Percentiles rank a stretch among this genome's conserved stretches.
phyloP scores from a whole-genome alignment of 1,140 invertebrate genomes.

The Drosophila persimilis region DNA sequence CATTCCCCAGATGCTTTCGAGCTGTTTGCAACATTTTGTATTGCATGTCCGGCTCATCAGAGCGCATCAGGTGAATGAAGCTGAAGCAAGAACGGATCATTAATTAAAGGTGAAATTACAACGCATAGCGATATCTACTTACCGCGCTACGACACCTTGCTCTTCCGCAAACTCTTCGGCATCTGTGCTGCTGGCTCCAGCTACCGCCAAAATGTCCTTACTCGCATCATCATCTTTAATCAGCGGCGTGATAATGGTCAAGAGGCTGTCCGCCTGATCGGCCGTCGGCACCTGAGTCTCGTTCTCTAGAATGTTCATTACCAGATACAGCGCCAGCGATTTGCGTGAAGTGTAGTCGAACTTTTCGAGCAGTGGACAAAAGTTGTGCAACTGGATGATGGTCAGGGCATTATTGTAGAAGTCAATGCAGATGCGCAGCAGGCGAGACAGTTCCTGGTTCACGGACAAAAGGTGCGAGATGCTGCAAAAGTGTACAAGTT shows the following conservation, averaged over 20 bases:
- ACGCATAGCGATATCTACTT: neutral
- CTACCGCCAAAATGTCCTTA: conserved; percentile 83
- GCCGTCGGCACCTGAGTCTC: conserved; percentile 94
- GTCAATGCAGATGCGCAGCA: conserved; percentile 97
- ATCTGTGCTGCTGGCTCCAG: conserved; percentile 84
- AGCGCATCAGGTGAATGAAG: conserved; percentile 95
- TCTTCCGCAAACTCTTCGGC: conserved; percentile 99
- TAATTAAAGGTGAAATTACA: neutral
- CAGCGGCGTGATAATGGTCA: conserved; percentile 92
- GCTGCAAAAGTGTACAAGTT: conserved; percentile 30
- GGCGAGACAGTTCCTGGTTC: conserved; percentile 91
- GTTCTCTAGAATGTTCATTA: conserved; percentile 84
- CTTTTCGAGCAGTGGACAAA: conserved; percentile 92
- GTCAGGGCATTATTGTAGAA: conserved; percentile 97
- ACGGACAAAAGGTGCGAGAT: conserved; percentile 75
- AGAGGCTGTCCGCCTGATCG: conserved; percentile 91
- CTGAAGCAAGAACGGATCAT: conserved; percentile 77
- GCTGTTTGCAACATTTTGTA: conserved; percentile 95
- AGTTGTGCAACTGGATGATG: conserved; percentile 92
- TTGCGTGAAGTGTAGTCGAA: conserved; percentile 96
- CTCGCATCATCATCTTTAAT: conserved; percentile 92
- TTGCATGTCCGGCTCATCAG: conserved; percentile 95
- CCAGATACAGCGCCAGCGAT: conserved; percentile 92
- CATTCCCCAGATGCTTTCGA: conserved; percentile 94
- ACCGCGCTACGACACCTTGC: conserved; percentile 91